phyloP scores from a whole-genome alignment of 1,140 invertebrate genomes.

The Diorhabda sublineata region DNA sequence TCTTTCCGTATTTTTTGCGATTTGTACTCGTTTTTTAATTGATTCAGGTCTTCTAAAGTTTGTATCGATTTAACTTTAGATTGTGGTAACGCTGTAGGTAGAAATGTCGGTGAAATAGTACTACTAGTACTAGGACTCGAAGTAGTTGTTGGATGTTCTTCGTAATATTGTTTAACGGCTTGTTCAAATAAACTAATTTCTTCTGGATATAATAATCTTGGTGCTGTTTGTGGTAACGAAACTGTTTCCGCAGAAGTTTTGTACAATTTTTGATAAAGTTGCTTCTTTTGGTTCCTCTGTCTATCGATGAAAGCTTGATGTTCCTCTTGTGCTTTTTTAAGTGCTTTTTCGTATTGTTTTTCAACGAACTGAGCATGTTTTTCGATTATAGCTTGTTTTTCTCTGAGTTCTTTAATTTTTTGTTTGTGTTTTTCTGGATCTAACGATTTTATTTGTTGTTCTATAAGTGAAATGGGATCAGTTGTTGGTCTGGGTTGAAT shows the following conservation, averaged over 20 bases:
- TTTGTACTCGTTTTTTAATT: slow-evolving; percentile 44
- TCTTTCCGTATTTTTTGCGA: slow-evolving; percentile 49
- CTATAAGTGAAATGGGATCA: slow-evolving; percentile 38
- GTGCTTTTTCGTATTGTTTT: slow-evolving; percentile 64
- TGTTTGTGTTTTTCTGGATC: slow-evolving; percentile 60
- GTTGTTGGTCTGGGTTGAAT: slow-evolving; percentile 42
- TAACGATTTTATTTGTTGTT: slow-evolving; percentile 47
- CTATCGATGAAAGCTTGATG: slow-evolving; percentile 60
- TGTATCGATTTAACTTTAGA: slow-evolving; percentile 37
- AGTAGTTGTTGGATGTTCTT: slow-evolving; percentile 51
- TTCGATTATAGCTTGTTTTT: slow-evolving; percentile 62
- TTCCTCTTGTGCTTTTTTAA: slow-evolving; percentile 61
- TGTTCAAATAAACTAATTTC: slow-evolving; percentile 47
- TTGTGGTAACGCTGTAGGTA: slow-evolving; percentile 35
- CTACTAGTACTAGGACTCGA: slow-evolving; percentile 48
- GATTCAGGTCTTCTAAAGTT: slow-evolving; percentile 41
- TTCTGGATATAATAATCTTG: slow-evolving; percentile 47
- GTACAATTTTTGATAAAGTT: slow-evolving; percentile 46
- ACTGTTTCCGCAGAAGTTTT: slow-evolving; percentile 35
- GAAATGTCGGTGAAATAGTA: slow-evolving; percentile 45
- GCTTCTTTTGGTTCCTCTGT: slow-evolving; percentile 50
- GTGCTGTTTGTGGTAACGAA: slow-evolving; percentile 28
- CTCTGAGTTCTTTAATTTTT: slow-evolving; percentile 54
- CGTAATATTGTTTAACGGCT: slow-evolving; percentile 51
- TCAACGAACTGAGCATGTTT: slow-evolving; percentile 66